Evolutionary conservation across 2,797 vertebrate genomes (phyloP), one percentile per base, ranked within the genome.

Genomic region (Aplochiton taeniatus): DNA sequence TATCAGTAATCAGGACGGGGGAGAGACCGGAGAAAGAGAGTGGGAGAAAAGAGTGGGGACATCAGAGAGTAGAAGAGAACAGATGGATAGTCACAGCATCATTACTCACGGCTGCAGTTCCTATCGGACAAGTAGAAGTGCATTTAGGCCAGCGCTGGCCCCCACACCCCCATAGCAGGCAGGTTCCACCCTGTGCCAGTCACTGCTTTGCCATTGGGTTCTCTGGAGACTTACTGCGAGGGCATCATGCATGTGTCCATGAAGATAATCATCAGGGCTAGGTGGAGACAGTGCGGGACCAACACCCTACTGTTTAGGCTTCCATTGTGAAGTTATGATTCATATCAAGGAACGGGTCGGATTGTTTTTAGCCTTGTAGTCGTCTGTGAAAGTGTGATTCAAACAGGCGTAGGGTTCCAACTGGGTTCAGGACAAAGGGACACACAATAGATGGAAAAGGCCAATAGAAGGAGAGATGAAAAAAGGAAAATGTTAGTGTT

Each of bases 11-110:
- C 16, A 54, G 52, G 11, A 2, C 18, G 16, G 20, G 9, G 8
- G 48, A 44, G 56, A 45, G 11, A 43, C 41, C 43, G 56, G 45
- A 8, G n/a, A n/a, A 41, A 18, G 14, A 58, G 56, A 10, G 14
- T 1, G 14, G 11, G 41, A 58, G 41, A 6, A 44, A 31, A 31
- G 43, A 65, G 51, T 17, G 69, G 48, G 66, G 6, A 31, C 31
- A 31, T 31, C 31, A 69, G 72, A 56, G 47, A 41, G 6, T 7
- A 42, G 9, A 65, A 62, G 50, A 69, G 72, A 75, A 65, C 16
- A 61, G 19, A 67, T 74, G 58, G 63, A 73, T 74, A 66, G 76
- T 44, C 19, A 57, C 59, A 65, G 67, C 55, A 71, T 31, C 31
- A 6, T 31, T 31, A 31, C 44, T 69, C 58, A 44, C 52, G 43